Conservation (phyloP, 2,888 invertebrate species). For the Psylliodes chrysocephalus region DNA sequence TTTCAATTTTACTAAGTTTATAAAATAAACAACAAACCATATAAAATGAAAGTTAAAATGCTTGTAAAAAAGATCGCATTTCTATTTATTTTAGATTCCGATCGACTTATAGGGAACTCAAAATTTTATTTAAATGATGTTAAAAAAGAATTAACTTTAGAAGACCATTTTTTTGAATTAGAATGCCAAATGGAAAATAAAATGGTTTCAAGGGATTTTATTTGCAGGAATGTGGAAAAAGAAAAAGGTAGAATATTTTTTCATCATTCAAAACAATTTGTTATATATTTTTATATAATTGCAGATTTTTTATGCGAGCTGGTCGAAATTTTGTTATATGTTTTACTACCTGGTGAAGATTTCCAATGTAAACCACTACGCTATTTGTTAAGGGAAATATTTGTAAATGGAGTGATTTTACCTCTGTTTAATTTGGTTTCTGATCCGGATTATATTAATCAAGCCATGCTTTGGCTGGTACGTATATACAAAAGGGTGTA, state of each 20-base stretch:
- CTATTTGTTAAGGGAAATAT: conserved; percentile 76
- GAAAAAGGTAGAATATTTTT: conserved; percentile 67
- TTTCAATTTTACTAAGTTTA: too few species aligned
- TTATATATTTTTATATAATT: too few species aligned
- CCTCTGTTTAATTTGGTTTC: conserved; percentile 78
- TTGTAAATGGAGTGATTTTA: conserved; percentile 59
- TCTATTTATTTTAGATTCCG: conserved; percentile 45
- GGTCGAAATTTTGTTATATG: conserved; percentile 83
- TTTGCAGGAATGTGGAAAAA: conserved; percentile 76
- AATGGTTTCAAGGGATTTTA: conserved; percentile 79
- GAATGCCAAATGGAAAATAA: conserved; percentile 89
- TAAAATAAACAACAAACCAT: too few species aligned
- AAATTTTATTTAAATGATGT: conserved; percentile 70
- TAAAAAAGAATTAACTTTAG: conserved; percentile 65
- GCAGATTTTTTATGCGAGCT: conserved; percentile 84
- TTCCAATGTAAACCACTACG: conserved; percentile 86
- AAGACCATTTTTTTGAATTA: conserved; percentile 88
- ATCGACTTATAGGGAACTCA: conserved; percentile 68
- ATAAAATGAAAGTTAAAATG: too few species aligned
- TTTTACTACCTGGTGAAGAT: conserved; percentile 84
- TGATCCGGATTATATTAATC: conserved; percentile 93
- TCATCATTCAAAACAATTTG: neutral
- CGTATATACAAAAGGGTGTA: too few species aligned
- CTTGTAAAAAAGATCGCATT: conserved; percentile 57
- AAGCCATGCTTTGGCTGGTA: conserved; percentile 88